Conservation (phyloP, 1,140 invertebrate genomes). For the Streblospio benedicti region DNA sequence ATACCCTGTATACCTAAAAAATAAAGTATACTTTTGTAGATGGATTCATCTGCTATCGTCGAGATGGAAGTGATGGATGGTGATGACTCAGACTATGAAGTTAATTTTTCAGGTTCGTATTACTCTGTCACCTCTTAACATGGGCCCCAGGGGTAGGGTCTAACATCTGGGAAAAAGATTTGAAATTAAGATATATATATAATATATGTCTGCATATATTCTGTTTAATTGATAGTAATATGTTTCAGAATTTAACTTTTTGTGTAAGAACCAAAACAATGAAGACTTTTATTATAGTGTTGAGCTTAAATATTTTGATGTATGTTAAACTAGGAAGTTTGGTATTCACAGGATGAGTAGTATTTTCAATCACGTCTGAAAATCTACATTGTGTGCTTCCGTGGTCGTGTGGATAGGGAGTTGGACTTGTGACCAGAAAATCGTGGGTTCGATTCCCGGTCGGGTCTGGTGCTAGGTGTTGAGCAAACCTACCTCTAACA, state of each 20-base stretch:
- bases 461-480: too few relatives aligned
- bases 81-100: constrained; percentile 14
- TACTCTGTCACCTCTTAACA: neutral
- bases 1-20: too few relatives aligned
- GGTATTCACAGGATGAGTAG: too few relatives aligned
- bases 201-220: neutral
- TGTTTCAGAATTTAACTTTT: neutral
- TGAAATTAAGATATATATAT: neutral
- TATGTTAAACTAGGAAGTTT: too few relatives aligned
- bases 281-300: neutral
- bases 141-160: neutral
- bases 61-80: constrained; percentile 7
- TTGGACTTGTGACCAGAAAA: too few relatives aligned
- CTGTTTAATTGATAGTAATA: neutral
- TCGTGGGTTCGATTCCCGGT: too few relatives aligned
- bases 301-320: too few relatives aligned
- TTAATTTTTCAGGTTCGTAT: neutral
- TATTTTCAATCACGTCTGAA: too few relatives aligned
- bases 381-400: too few relatives aligned
- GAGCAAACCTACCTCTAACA: too few relatives aligned
- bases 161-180: neutral
- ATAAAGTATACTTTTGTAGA: too few relatives aligned
- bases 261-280: neutral
- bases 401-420: too few relatives aligned
- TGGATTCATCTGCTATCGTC: constrained; percentile 8